These are phyloP conservation scores for Bimastos eiseni DNA, from an alignment of 2,888 invertebrate species.

Conservation along the genomic window DNA sequence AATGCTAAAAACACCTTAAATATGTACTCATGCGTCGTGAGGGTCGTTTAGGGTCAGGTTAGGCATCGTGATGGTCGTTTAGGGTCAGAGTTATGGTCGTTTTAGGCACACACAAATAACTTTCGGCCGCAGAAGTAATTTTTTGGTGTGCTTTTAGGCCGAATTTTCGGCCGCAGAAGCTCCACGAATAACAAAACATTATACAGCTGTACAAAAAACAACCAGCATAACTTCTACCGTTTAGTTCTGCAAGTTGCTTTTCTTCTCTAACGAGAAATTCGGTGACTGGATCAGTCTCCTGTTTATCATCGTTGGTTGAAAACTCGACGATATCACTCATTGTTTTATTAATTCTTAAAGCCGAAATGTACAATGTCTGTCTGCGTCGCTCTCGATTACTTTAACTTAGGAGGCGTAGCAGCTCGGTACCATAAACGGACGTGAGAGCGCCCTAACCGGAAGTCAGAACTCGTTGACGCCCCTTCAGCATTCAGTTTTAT, in stretches of 20 bases:
- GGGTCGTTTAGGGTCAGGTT: too few species aligned
- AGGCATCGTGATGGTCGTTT: too few species aligned
- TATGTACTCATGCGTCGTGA: too few species aligned
- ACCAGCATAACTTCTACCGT: slow-evolving; percentile 23
- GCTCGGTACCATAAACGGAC: neutral
- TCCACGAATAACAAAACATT: neutral
- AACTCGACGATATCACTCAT: neutral
- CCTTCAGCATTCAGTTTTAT: neutral
- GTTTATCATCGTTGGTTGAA: slow-evolving; percentile 35
- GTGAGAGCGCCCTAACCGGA: slow-evolving; percentile 1
- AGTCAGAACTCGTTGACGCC: neutral
- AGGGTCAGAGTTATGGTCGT: too few species aligned
- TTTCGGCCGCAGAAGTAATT: too few species aligned
- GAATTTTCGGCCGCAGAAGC: too few species aligned
- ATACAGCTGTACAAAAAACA: neutral
- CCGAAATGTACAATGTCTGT: neutral
- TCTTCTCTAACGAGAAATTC: slow-evolving; percentile 95
- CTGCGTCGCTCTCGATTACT: neutral
- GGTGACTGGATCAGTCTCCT: slow-evolving; percentile 92
- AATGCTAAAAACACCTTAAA: too few species aligned
- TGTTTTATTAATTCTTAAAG: neutral
- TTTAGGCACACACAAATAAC: too few species aligned
- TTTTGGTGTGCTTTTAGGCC: too few species aligned
- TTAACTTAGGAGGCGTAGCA: neutral
- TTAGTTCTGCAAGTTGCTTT: slow-evolving; percentile 84